Evolutionary conservation across 2,113 vertebrate genomes (phyloP), one percentile per base, ranked within the genome.

Genomic region (Thamnophis sirtalis): DNA sequence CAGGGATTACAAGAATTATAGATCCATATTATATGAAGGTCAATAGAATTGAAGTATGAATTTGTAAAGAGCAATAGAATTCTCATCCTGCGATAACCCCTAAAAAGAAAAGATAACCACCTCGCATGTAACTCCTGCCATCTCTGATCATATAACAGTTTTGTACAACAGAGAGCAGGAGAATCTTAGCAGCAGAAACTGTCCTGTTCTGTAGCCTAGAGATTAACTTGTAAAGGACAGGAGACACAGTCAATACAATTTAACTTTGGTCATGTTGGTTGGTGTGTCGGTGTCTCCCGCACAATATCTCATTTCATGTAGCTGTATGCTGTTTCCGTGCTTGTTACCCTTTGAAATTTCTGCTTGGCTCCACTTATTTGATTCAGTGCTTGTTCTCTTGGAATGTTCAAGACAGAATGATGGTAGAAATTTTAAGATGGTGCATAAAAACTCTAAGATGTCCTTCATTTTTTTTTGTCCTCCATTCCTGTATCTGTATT

Each of bases 181-280:
- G 24, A 48, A 51, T 24, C 24, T 56, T 22, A n/a, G 86, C 86
- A 80, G 48, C 86, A 73, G 53, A 92, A 80, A 33, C 21, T 26
- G 26, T 55, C 24, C 2, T 49, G 63, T 56, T 48, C 15, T 8
- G 24, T 56, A 49, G 17, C 50, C 51, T 48, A 43, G 26, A 88
- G 60, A 92, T 92, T 92, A 84, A 56, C 55, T 92, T 88, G 38
- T 33, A 88, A 88, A 56, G 63, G 58, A 80, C 33, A 53, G 58
- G 28, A 68, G 13, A n/a, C n/a, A 91, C 56, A 91, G 91, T 54
- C 85, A 55, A 55, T 80, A 88, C 50, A 88, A 53, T 92, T 92
- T 73, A 55, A 73, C 51, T n/a, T 80, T 80, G 86, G 60, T 55
- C 50, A 49, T 88, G 51, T 80, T 88, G 33, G 33, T n/a, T 92